Evolutionary conservation across 2,113 vertebrate genomes (phyloP).

Genomic region (Amblyornis subalaris): DNA sequence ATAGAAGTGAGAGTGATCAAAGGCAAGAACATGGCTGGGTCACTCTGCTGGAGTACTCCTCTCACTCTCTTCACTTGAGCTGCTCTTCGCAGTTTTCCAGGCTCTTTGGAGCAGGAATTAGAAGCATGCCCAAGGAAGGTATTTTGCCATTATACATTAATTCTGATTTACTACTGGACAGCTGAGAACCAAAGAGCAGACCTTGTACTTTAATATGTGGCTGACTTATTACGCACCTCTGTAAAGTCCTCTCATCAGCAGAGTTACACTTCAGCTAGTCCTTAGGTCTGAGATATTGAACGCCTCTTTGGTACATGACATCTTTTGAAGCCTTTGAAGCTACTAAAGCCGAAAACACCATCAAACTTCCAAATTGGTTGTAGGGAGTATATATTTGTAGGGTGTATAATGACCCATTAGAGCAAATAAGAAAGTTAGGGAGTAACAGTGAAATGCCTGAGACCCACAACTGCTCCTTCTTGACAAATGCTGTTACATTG

Average conservation of each 20-base stretch:
- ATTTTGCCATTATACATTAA: not conserved
- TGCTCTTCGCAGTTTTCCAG: conserved; percentile 9
- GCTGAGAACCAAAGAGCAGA: not conserved
- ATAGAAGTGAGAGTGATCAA: not conserved
- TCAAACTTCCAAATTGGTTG: not conserved
- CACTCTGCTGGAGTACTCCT: not conserved
- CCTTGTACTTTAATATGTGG: not conserved
- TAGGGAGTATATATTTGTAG: not conserved
- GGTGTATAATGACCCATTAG: not conserved
- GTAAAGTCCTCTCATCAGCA: not conserved
- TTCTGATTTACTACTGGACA: not conserved
- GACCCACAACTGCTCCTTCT: not conserved
- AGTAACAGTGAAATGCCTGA: not conserved
- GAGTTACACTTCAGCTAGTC: not conserved
- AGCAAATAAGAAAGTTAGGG: not conserved
- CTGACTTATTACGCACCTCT: not conserved
- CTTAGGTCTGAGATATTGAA: not conserved
- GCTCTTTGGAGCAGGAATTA: not conserved
- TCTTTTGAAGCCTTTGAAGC: conserved; percentile 23
- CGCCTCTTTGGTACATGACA: not conserved
- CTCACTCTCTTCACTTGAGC: not conserved
- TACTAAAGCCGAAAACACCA: not conserved
- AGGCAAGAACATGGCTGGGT: not conserved
- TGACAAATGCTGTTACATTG: not conserved
- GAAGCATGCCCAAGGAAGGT: not conserved